A percentile compares a stretch with the other conserved stretches of the same genome.
Evolutionary conservation across 2,113 vertebrate species (phyloP).

Genomic region (Chrysemys picta): DNA sequence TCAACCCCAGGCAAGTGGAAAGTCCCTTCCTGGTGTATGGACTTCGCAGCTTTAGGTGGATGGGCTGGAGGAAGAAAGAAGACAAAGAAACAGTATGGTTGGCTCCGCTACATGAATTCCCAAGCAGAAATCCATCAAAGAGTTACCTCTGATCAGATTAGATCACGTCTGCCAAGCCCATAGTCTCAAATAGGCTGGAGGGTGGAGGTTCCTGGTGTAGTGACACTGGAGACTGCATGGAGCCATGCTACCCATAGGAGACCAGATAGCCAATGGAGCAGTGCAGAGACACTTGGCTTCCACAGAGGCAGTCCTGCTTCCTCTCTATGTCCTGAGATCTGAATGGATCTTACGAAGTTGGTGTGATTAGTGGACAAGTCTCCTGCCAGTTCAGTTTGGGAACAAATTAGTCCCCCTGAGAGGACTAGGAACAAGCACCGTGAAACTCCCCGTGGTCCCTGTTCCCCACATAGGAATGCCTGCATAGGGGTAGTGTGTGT

Average conservation of each 20-base stretch:
- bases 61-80: background rate
- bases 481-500: background rate
- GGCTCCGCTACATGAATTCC: background rate
- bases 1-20: background rate
- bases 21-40: background rate
- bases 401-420: background rate
- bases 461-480: background rate
- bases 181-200: background rate
- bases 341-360: background rate
- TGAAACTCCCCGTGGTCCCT: background rate
- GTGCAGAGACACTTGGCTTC: background rate
- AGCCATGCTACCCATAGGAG: fast-evolving
- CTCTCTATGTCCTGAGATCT: background rate
- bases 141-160: background rate
- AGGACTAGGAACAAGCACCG: background rate
- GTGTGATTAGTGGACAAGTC: background rate
- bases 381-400: background rate
- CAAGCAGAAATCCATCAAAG: background rate
- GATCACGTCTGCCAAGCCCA: fast-evolving
- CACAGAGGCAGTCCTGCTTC: background rate
- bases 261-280: background rate
- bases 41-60: background rate
- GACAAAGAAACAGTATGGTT: background rate
- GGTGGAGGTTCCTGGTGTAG: background rate
- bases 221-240: background rate